Evolutionary conservation across 2,888 invertebrate species (phyloP).

Genomic region (Noctua fimbriata): DNA sequence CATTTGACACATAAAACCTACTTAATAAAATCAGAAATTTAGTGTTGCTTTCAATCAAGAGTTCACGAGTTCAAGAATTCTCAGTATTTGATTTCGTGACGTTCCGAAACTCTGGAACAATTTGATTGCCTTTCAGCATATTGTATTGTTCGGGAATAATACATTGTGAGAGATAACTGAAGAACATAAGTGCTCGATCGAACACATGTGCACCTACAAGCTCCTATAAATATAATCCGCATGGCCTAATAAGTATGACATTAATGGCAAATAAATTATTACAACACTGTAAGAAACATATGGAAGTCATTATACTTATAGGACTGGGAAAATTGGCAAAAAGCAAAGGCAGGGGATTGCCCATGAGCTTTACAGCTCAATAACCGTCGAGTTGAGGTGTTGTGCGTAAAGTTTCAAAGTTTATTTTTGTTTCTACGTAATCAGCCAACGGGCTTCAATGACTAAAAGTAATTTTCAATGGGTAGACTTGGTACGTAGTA

Average conservation of each 20-base stretch:
- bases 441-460: background rate
- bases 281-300: constrained; percentile 28
- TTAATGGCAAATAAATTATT: constrained; percentile 49
- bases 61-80: too few relatives aligned
- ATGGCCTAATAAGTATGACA: constrained; percentile 37
- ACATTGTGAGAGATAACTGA: constrained; percentile 21
- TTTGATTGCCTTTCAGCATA: constrained; percentile 8
- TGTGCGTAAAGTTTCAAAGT: background rate
- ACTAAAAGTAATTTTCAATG: constrained; percentile 8
- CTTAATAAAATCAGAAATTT: background rate
- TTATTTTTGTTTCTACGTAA: background rate
- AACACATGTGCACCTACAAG: constrained; percentile 21
- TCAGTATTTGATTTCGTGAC: background rate
- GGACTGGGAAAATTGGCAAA: constrained; percentile 33
- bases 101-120: background rate
- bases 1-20: background rate
- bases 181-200: constrained; percentile 12
- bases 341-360: constrained; percentile 6
- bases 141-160: constrained; percentile 5
- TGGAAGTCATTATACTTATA: constrained; percentile 24
- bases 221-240: constrained; percentile 20
- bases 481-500: background rate
- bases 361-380: background rate
- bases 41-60: background rate
- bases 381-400: constrained; percentile 6